These are phyloP conservation scores for Coendou prehensilis DNA, from an alignment of 2,797 vertebrate species.

Conservation along the genomic window DNA sequence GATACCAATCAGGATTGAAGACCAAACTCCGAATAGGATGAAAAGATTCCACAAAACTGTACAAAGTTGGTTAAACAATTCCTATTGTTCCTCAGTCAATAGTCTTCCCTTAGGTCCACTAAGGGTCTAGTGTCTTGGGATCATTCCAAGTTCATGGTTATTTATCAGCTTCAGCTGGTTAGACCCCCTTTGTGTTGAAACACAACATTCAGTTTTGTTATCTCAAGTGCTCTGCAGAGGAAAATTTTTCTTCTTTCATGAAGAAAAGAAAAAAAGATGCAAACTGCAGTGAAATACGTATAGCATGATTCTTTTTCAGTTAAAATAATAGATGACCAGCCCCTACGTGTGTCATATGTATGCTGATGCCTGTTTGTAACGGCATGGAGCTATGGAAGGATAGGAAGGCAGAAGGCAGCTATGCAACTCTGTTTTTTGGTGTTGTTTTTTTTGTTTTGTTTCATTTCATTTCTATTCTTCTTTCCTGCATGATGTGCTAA, in stretches of 20 bases:
- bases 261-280: neutral
- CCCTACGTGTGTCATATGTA: neutral
- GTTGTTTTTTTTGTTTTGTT: neutral
- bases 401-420: neutral
- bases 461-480: neutral
- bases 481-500: neutral
- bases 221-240: neutral
- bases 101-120: neutral
- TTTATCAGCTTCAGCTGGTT: neutral
- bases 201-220: conserved; percentile 18
- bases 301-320: neutral
- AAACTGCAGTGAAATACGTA: neutral
- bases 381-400: neutral
- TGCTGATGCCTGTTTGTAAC: neutral
- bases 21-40: neutral
- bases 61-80: neutral
- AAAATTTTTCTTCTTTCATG: neutral
- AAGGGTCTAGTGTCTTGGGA: neutral
- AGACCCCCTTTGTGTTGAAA: neutral
- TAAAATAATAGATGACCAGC: neutral
- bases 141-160: neutral
- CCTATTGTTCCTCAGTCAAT: neutral
- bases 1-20: conserved; percentile 19
- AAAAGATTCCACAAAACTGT: neutral
- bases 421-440: neutral